Evolutionary conservation across 2,113 vertebrate genomes (phyloP), one percentile per base, ranked within the genome.

Genomic region (Coptodon rendalli): DNA sequence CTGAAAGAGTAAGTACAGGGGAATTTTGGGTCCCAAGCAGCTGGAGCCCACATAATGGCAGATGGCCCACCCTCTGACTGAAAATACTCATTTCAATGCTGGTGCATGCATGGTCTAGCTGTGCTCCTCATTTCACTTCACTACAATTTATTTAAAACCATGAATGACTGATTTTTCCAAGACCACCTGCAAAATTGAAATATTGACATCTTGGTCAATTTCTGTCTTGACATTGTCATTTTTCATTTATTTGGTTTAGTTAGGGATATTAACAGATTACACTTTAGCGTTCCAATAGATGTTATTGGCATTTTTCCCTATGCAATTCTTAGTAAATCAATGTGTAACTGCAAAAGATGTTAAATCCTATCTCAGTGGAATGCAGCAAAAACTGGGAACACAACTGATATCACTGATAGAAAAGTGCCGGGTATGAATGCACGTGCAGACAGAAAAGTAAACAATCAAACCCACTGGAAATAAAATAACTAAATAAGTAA

Each of bases 11-110:
- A 94, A 93, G 80, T 90, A 81, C 66, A 87, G 81, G 45, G 89
- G 82, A 34, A 27, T 71, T 84, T 76, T 2, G 38, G 57, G 68
- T 63, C 56, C 73, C 73, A 5, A 84, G 80, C 90, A 90, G 89
- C 86, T 93, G 90, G 89, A 92, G 85, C 86, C 78, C 80, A 87
- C 45, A 57, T 52, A 48, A 87, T 86, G 90, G 86, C 89, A 92
- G 86, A 89, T 80, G 82, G 83, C 12, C 45, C 83, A 45, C 43
- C 82, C 91, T 89, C 73, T 50, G 87, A 87, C 66, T 88, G 83
- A 91, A 90, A 81, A 90, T 80, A 79, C 73, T 88, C 24, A 88
- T 84, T 90, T 86, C 34, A 54, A 24, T 59, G 68, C 71, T 63
- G 16, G 12, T 81, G 57, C 54, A 83, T 40, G 76, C 71, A 81